Evolutionary conservation across 2,113 vertebrate genomes (phyloP).

Genomic region (Struthio camelus): DNA sequence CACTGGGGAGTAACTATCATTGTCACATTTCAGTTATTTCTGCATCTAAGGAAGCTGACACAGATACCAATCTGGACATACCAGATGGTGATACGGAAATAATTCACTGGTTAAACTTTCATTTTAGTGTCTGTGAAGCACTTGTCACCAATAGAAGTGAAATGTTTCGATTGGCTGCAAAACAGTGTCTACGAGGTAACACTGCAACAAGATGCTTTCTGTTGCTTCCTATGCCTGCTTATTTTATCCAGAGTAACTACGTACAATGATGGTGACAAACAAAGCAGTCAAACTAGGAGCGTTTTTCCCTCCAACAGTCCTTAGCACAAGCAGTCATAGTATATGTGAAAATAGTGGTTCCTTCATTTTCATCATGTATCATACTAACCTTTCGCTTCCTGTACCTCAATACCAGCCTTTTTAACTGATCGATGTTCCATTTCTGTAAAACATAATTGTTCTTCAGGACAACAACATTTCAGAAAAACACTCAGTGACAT

Average conservation of each 20-base stretch:
- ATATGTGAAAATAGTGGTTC: slow-evolving; percentile 13
- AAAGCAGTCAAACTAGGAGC: background rate
- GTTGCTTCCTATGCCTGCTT: background rate
- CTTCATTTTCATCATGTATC: slow-evolving; percentile 29
- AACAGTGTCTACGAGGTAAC: background rate
- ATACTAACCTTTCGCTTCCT: slow-evolving; percentile 89
- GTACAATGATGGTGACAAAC: background rate
- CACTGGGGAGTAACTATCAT: background rate
- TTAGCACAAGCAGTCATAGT: background rate
- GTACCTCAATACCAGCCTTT: slow-evolving; percentile 93
- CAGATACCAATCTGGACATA: background rate
- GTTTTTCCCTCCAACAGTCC: background rate
- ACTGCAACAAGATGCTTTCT: background rate
- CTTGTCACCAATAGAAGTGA: background rate
- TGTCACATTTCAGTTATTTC: background rate
- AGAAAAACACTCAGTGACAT: slow-evolving; percentile 39
- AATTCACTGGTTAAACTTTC: background rate
- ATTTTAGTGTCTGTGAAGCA: background rate
- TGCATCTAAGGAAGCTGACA: background rate
- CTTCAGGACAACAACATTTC: slow-evolving; percentile 51
- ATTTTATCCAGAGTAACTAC: background rate
- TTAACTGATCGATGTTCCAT: slow-evolving; percentile 95
- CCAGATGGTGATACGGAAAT: background rate
- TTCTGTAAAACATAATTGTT: slow-evolving; percentile 79
- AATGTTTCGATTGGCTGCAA: background rate